These are phyloP conservation scores for Eriocheir sinensis DNA, from an alignment of 1,140 invertebrate genomes.

Conservation along the genomic window DNA sequence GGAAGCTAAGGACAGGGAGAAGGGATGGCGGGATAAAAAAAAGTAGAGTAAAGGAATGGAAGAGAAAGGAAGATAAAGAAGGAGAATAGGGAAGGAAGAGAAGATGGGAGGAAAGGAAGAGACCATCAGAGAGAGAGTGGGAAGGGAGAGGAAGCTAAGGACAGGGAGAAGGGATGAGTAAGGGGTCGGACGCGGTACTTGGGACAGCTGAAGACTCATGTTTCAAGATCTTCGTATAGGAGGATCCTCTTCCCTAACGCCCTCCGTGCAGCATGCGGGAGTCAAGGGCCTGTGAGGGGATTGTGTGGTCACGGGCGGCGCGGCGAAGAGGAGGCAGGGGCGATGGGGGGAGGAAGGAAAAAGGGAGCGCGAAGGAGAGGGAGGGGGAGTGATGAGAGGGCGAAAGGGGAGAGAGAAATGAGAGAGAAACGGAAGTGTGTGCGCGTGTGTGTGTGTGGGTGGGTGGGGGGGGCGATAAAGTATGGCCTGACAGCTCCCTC, in stretches of 20 bases:
- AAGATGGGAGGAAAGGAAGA: not conserved
- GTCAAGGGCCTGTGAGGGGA: conserved; percentile 43
- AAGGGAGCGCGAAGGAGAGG: not conserved
- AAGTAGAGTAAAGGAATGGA: not conserved
- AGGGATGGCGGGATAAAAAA: not conserved
- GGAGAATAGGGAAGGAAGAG: not conserved
- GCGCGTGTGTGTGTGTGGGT: too few species aligned
- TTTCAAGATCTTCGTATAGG: not conserved
- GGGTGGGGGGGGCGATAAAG: too few species aligned
- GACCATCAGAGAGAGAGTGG: not conserved
- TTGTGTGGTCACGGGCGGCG: conserved; percentile 41
- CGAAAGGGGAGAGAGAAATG: not conserved
- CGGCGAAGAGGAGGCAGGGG: not conserved
- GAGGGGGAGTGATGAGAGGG: not conserved
- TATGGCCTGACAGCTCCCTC: too few species aligned
- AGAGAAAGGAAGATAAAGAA: not conserved
- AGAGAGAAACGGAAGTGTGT: not conserved
- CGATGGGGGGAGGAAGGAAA: not conserved
- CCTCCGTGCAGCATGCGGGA: conserved; percentile 36
- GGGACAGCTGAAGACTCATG: not conserved
- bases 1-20: not conserved
- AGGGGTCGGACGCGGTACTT: not conserved
- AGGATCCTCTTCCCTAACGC: not conserved
- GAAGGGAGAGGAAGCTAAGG: not conserved
- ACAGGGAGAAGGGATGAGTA: not conserved